These are phyloP conservation scores for Hemicordylus capensis DNA, from an alignment of 2,113 vertebrate genomes.

Conservation along the genomic window DNA sequence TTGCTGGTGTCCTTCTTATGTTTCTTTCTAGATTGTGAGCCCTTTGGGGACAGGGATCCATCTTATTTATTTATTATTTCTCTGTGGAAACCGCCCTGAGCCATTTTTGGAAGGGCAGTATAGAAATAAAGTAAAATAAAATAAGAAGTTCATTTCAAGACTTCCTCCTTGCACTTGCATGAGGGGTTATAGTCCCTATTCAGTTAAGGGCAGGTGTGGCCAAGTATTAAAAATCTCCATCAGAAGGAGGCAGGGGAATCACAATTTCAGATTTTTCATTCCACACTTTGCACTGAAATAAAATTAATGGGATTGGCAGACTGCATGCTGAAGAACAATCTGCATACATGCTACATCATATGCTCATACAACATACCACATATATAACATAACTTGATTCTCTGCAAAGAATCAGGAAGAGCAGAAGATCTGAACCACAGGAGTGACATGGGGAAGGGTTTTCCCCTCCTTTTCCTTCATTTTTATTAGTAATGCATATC, in stretches of 20 bases:
- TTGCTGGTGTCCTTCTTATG: too few species aligned
- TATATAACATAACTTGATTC: too few species aligned
- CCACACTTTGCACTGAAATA: background rate
- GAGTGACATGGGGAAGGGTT: background rate
- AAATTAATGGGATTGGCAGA: background rate
- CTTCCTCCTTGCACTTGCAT: conserved; percentile 28
- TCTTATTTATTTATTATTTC: too few species aligned
- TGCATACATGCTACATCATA: background rate
- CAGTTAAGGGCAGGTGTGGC: background rate
- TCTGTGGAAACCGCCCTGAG: too few species aligned
- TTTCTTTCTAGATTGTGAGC: too few species aligned
- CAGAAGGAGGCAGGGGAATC: conserved; percentile 15
- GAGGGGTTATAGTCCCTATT: background rate
- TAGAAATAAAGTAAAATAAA: too few species aligned
- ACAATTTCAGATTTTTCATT: background rate
- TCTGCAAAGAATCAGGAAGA: background rate
- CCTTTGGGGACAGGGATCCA: too few species aligned
- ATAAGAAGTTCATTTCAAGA: background rate
- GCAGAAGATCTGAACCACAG: background rate
- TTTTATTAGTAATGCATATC: too few species aligned
- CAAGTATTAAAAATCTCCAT: background rate
- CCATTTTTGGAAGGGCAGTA: too few species aligned
- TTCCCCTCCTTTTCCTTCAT: too few species aligned
- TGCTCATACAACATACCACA: background rate
- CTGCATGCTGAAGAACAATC: background rate